These are phyloP conservation scores for Forbesichthys papilliferus DNA, from an alignment of 2,113 vertebrate genomes.

Conservation along the genomic window DNA sequence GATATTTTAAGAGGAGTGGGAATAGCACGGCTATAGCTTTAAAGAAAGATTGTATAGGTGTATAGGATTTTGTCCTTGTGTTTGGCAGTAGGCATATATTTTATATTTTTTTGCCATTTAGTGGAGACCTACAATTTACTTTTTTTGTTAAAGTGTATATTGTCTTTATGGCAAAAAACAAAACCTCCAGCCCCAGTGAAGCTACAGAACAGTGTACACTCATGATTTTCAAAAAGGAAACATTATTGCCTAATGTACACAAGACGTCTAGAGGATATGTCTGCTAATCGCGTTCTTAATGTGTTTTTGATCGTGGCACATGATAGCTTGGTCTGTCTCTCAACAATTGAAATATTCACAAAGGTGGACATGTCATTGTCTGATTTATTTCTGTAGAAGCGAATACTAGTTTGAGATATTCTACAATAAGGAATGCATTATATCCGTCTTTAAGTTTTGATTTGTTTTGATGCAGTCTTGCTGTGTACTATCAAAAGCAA, in stretches of 20 bases:
- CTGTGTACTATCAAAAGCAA: constrained; percentile 14
- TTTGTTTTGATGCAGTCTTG: not conserved
- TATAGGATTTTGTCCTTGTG: too few relatives aligned
- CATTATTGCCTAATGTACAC: constrained; percentile 37
- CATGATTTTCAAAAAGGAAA: not conserved
- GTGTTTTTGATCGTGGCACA: not conserved
- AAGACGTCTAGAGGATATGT: constrained; percentile 22
- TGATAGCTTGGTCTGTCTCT: constrained; percentile 34
- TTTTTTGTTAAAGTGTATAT: not conserved
- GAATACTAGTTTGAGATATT: constrained; percentile 1
- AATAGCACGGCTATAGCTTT: too few relatives aligned
- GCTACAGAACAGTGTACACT: too few relatives aligned
- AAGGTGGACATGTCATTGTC: constrained; percentile 18
- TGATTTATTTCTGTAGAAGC: not conserved
- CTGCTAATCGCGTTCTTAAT: constrained; percentile 4
- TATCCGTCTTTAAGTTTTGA: not conserved
- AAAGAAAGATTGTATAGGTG: too few relatives aligned
- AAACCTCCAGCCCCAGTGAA: not conserved
- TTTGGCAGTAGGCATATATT: too few relatives aligned
- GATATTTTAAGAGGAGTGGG: too few relatives aligned
- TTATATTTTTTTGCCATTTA: too few relatives aligned
- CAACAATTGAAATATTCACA: constrained; percentile 34
- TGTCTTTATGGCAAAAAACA: constrained; percentile 16
- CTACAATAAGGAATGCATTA: not conserved
- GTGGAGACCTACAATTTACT: not conserved